Base-by-base conservation (phyloP, 2,888 invertebrate genomes). In the Torymus aiolomorphi region DNA sequence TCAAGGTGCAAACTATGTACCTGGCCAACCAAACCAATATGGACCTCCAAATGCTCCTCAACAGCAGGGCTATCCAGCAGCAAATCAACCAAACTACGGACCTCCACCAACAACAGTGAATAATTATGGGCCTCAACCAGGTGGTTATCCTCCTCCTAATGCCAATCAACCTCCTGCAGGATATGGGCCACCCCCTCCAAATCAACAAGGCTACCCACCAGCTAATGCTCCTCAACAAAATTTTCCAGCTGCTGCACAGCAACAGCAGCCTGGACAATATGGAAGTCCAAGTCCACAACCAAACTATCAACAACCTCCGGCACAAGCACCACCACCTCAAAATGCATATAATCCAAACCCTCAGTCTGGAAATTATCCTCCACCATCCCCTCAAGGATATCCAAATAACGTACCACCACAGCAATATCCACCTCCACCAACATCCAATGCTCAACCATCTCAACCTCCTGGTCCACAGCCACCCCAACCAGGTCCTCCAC, bases 191-290 rank as follows among this genome's bases (percentile, higher is more conserved):
- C 94, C 94, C 49, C 94, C 94, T 83, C 92, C 93, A 82, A 94
- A 93, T 89, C 93, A 94, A 51, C 94, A 94, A 84, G 93, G 93
- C 0, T 95, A 95, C 87, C 93, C 93, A 78, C 94, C 94, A 12
- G 90, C 92, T 11, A 91, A 91, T 83, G 87, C 92, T 14, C 85
- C 89, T 31, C 88, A 89, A 81, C 88, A 86, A 89, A 92, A 85
- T 90, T 88, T 91, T 76, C 87, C 90, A 67, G 84, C 89, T 74
- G 89, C 86, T 91, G 91, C 87, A 90, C 92, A 87, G 69, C 90
- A 88, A 73, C 89, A 87, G 74, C 89, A 85, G 73, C 85, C 84
- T 78, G 86, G 86, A 18, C 88, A 88, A 83, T 90, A 92, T 79
- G 92, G 91, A 11, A 91, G 90, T 72, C 91, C 91, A 13, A 90